These are phyloP conservation scores for Styela clava DNA, from an alignment of 23 tunicate species.

Conservation along the genomic window DNA sequence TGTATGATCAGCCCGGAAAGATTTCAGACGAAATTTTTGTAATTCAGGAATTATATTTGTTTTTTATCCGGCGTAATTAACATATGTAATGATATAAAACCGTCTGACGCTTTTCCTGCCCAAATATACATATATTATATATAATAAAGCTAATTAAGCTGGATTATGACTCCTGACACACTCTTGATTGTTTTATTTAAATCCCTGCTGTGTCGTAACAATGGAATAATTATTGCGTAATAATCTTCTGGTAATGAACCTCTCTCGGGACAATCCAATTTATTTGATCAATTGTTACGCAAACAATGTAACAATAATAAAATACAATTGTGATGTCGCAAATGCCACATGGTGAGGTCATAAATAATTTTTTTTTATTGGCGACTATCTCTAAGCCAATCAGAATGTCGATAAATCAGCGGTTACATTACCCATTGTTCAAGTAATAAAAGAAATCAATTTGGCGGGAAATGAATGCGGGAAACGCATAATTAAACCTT, in stretches of 20 bases:
- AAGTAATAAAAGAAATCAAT: not conserved
- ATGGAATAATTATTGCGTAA: not conserved
- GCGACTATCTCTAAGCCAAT: not conserved
- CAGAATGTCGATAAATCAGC: not conserved
- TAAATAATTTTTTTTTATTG: not conserved
- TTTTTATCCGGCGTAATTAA: not conserved
- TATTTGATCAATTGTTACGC: not conserved
- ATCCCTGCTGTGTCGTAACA: not conserved
- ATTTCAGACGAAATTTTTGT: not conserved
- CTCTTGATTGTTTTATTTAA: not conserved
- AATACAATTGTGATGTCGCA: not conserved
- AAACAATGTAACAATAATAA: not conserved
- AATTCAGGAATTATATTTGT: not conserved
- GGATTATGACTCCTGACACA: not conserved
- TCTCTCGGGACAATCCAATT: not conserved
- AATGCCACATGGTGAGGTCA: not conserved
- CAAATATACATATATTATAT: not conserved
- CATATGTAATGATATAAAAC: not conserved
- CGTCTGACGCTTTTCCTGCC: not conserved
- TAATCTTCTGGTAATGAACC: not conserved
- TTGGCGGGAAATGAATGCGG: not conserved
- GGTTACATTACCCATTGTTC: not conserved
- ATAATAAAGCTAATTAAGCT: not conserved
- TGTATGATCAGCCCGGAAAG: not conserved
- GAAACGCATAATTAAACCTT: not conserved